Evolutionary conservation across 1,140 invertebrate genomes (phyloP), one percentile per base, ranked within the genome.

Genomic region (Drosophila oshimai): DNA sequence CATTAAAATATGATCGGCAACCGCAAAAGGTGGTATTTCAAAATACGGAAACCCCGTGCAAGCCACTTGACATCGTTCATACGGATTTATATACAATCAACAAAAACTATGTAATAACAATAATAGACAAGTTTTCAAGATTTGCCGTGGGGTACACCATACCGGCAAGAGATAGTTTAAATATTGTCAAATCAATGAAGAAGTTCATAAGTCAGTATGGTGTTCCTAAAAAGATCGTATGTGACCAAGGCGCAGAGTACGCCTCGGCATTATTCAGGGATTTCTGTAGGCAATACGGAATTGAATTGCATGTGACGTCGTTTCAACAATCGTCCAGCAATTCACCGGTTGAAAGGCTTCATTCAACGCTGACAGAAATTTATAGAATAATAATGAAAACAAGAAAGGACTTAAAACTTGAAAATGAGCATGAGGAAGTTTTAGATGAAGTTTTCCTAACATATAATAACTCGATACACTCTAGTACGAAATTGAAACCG

Each of bases 351-450:
- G 58, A 70, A 62, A 46, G 55, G 42, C 17, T 62, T 0, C 57
- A 70, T 34, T 70, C 57, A 3, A 62, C 53, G 4, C 29, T 70
- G 22, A 62, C 67, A n/a, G 67, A 70, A 62, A 62, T 54, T 15
- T 62, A 70, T 31, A 22, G 57, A 34, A 62, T 62, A 15, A 42
- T 70, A 6, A 10, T 13, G 4, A 13, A 36, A n/a, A 33, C 22
- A 20, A 29, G 17, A 6, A 71, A 55, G 28, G 10, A 42, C 17
- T 24, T 28, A 10, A 65, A 58, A 34, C 12, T 72, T 24, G 39
- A 69, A 17, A 2, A 12, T 3, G 44, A 64, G 6, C 58, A 71
- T 20, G 37, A 71, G 3, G 46, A 69, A 46, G 26, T 69, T 15
- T 26, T 69, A 26, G 15, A 12, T 10, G 65, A 69, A 34, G 37